phyloP scores from a whole-genome alignment of 1,140 invertebrate species.

The Antheraea pernyi region DNA sequence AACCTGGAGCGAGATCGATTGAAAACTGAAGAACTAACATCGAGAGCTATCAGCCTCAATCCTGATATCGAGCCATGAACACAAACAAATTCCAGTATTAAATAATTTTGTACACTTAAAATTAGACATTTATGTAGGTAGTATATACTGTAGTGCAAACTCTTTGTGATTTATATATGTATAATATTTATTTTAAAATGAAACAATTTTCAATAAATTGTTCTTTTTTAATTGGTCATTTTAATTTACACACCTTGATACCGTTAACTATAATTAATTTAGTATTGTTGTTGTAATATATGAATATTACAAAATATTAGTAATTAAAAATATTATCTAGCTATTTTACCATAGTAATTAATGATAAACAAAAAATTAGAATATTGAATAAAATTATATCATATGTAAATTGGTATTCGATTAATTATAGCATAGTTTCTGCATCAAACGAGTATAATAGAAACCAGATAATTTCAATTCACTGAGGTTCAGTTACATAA shows the following conservation, averaged over 20 bases:
- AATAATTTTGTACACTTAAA: constrained; percentile 2
- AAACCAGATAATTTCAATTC: background rate
- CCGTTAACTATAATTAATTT: background rate
- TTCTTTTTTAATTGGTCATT: background rate
- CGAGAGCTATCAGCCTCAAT: constrained; percentile 12
- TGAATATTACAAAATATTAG: too few species aligned
- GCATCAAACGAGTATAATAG: background rate
- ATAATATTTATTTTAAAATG: background rate
- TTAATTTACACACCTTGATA: background rate
- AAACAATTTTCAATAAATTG: background rate
- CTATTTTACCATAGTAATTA: too few species aligned
- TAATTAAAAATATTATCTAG: too few species aligned
- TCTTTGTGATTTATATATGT: background rate
- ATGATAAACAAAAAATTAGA: background rate
- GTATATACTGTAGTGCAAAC: background rate
- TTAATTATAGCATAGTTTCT: background rate
- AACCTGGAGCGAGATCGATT: constrained; percentile 34
- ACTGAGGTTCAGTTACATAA: background rate
- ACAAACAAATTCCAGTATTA: background rate
- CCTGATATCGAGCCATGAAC: constrained; percentile 20
- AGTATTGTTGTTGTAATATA: too few species aligned
- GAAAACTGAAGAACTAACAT: constrained; percentile 38
- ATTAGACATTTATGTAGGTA: background rate
- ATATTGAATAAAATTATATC: background rate
- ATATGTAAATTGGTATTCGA: too few species aligned